phyloP scores from a whole-genome alignment of 2,113 vertebrate genomes.

The Arothron firmamentum region DNA sequence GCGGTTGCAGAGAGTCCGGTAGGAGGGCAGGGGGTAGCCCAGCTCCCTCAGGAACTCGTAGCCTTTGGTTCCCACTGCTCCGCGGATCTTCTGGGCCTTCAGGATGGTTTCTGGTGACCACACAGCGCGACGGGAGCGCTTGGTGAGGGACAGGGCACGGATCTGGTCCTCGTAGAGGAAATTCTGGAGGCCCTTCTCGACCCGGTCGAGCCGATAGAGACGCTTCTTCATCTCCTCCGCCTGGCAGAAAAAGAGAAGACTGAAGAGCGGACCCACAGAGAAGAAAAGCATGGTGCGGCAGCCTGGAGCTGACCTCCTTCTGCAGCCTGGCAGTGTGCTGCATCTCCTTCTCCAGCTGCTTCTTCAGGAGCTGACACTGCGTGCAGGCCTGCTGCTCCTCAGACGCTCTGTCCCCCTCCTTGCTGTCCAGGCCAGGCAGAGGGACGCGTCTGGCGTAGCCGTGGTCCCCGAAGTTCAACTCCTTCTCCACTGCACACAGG shows the following conservation, averaged over 20 bases:
- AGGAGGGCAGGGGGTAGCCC: conserved; percentile 78
- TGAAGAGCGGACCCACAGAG: neutral
- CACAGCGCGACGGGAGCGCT: conserved; percentile 76
- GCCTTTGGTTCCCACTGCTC: conserved; percentile 74
- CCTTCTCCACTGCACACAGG: conserved; percentile 64
- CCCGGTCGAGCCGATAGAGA: conserved; percentile 72
- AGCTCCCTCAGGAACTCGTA: conserved; percentile 78
- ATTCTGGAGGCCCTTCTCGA: conserved; percentile 77
- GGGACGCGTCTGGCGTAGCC: conserved; percentile 74
- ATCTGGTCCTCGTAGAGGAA: conserved; percentile 80
- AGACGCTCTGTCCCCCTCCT: conserved; percentile 43
- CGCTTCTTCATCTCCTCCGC: conserved; percentile 80
- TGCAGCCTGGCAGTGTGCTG: conserved; percentile 73
- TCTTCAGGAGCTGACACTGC: conserved; percentile 73
- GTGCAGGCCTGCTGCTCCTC: conserved; percentile 65
- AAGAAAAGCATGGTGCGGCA: no score
- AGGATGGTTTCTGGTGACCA: conserved; percentile 78
- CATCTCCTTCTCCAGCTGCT: conserved; percentile 75
- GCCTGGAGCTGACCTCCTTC: conserved; percentile 63
- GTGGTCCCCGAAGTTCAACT: conserved; percentile 74
- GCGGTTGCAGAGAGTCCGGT: conserved; percentile 78
- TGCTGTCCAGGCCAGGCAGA: conserved; percentile 61
- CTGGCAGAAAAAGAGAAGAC: conserved; percentile 34
- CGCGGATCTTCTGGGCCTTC: conserved; percentile 75
- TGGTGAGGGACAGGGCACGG: conserved; percentile 74